Conservation (phyloP, 1,140 invertebrate species). For the Hycleus phaleratus region DNA sequence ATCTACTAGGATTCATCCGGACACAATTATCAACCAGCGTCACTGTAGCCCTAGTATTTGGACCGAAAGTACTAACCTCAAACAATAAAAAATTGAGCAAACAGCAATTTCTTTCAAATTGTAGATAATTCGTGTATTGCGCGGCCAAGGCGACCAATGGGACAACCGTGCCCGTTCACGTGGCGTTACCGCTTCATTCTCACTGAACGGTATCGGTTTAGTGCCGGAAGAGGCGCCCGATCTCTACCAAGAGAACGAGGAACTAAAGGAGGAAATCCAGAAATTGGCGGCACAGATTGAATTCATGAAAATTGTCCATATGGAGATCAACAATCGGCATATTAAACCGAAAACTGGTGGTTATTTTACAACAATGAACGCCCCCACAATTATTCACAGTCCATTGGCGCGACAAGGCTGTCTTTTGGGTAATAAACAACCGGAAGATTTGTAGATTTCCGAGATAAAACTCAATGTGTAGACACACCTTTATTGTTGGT, state of each 20-base stretch:
- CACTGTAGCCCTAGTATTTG: slow-evolving; percentile 76
- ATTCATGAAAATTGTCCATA: slow-evolving; percentile 87
- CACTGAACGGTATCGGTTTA: slow-evolving; percentile 73
- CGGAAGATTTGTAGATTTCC: slow-evolving; percentile 28
- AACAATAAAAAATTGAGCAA: slow-evolving; percentile 9
- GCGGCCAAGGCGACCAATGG: slow-evolving; percentile 80
- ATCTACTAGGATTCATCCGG: slow-evolving; percentile 75
- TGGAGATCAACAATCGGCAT: slow-evolving; percentile 86
- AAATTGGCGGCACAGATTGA: slow-evolving; percentile 85
- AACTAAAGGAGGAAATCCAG: slow-evolving; percentile 86
- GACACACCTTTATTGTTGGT: too few species aligned
- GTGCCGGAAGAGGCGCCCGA: slow-evolving; percentile 73
- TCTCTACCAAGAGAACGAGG: slow-evolving; percentile 82
- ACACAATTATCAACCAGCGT: slow-evolving; percentile 81
- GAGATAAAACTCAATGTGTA: too few species aligned
- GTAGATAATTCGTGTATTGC: slow-evolving; percentile 66
- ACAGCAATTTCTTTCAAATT: neutral
- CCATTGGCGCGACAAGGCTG: slow-evolving; percentile 42
- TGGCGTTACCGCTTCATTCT: slow-evolving; percentile 76
- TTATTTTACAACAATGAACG: slow-evolving; percentile 55
- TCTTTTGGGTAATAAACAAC: slow-evolving; percentile 22
- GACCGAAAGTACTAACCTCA: slow-evolving; percentile 61
- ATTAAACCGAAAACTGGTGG: slow-evolving; percentile 73
- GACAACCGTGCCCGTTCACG: slow-evolving; percentile 69
- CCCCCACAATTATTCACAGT: slow-evolving; percentile 44